A percentile compares a stretch with the other conserved stretches of the same genome.
These are phyloP conservation scores for Eueides isabella DNA, from an alignment of 1,140 invertebrate genomes.

Conservation along the genomic window DNA sequence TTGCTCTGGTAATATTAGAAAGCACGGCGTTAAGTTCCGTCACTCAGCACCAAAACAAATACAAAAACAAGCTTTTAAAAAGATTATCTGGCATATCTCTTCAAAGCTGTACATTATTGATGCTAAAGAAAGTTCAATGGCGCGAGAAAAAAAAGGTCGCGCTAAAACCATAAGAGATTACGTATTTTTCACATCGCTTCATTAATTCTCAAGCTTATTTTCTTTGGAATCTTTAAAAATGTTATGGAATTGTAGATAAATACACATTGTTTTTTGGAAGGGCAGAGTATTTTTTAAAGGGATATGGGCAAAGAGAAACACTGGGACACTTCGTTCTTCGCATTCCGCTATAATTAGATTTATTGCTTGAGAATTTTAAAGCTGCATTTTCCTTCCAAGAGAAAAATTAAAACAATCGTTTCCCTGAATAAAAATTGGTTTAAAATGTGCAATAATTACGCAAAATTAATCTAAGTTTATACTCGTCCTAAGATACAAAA, in stretches of 20 bases:
- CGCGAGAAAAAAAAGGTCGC: not conserved
- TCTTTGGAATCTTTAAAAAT: not conserved
- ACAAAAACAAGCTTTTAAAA: too few relatives aligned
- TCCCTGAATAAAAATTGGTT: too few relatives aligned
- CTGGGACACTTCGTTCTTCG: not conserved
- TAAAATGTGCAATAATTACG: too few relatives aligned
- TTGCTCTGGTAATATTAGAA: too few relatives aligned
- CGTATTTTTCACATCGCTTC: not conserved
- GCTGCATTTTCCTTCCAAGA: too few relatives aligned
- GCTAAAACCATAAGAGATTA: slow-evolving; percentile 8
- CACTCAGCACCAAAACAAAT: too few relatives aligned
- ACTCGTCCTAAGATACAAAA: too few relatives aligned
- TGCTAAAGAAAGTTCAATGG: not conserved
- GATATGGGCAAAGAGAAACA: too few relatives aligned
- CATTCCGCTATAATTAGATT: not conserved
- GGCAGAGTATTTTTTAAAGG: not conserved
- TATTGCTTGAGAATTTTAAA: too few relatives aligned
- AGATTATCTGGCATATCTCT: not conserved
- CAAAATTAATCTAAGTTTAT: too few relatives aligned
- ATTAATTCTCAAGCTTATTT: not conserved
- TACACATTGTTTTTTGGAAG: not conserved
- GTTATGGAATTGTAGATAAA: not conserved
- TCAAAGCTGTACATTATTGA: not conserved
- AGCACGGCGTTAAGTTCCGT: too few relatives aligned
- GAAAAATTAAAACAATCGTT: too few relatives aligned